Evolutionary conservation across 2,797 vertebrate species (phyloP), one percentile per base, ranked within the genome.

Genomic region (Enteromius afrohamiltoni): DNA sequence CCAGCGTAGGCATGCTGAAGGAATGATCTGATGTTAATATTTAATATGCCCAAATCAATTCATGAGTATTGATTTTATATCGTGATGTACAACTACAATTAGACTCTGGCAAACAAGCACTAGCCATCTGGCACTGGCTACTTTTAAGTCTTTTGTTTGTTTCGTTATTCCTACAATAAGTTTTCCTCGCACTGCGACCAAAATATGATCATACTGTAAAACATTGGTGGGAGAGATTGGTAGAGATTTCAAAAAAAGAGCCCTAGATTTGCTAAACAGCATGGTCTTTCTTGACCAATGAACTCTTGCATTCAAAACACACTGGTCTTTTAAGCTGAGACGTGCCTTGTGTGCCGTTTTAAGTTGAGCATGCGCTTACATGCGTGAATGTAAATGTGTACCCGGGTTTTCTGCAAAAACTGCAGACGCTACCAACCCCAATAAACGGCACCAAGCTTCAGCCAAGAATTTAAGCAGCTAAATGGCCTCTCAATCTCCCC

Each of bases 391-490:
- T 37, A 83, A 82, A 82, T 75, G 70, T 75, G n/a, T 6, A 31
- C 3, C 29, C 11, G 42, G 17, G n/a, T 40, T 42, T 58, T 71
- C 68, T 26, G 34, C 71, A 75, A 51, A 40, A 65, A 67, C 19
- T 37, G 81, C 71, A 51, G 34, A 49, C 62, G 21, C 26, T 13
- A 49, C 26, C n/a, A 58, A 65, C 17, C 23, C 29, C 6, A 68
- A 51, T 58, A 77, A 77, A 77, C 34, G 1, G 37, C 23, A 4
- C 6, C 26, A 23, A 55, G 23, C 31, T 45, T 29, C 19, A 37
- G 73, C 62, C 49, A 77, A 67, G 73, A 83, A 58, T 64, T 67
- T 73, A 51, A 70, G 49, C 69, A 73, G 65, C 68, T 73, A 60
- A 76, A 65, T 70, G 49, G 70, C 77, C 58, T 64, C 62, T 71